Evolutionary conservation across 1,140 invertebrate species (phyloP), one percentile per base, ranked within the genome.

Genomic region (Bombyx mori): DNA sequence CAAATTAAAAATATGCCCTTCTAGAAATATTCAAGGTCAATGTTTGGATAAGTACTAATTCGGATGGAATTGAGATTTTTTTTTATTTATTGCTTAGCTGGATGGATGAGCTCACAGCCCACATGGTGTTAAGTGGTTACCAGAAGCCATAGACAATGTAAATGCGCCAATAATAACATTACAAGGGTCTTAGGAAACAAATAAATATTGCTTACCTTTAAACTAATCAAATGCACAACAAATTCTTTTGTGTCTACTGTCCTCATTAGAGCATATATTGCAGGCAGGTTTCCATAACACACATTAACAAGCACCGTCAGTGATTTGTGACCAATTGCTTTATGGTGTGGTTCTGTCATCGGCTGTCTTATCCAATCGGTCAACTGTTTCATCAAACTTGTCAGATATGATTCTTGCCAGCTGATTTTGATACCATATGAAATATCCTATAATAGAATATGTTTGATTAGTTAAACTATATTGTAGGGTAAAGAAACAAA

Each of bases 231-330:
- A 61, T 89, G 90, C 44, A 79, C 68, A 60, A 86, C 78, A 79
- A 86, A 86, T 44, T 88, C 83, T 79, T 92, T 93, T 4, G 89
- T 90, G 69, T 93, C 90, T 0, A 93, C 89, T 48, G 88, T 90
- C 53, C 90, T 88, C 86, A 92, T 91, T 4, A 93, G 79, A 0
- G 90, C 90, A 65, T 93, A 92, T 42, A 93, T 88, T 2, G 91
- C 91, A 6, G 91, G 90, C 56, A 91, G 69, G 80, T 93, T 93
- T 62, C 92, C 92, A 66, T 93, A 91, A 70, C 92, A 93, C 9
- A 94, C 77, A 85, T 93, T 93, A 1, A 92, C 91, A n/a, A 94
- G 74, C n/a, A 93, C 89, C 0, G 91, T 90, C 4, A 94, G 79
- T 0, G 91, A 91, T 43, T 91, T 82, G 8, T 89, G 82, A 0